Base-by-base conservation (phyloP, 2,113 vertebrate genomes). In the Dipodomys spectabilis region DNA sequence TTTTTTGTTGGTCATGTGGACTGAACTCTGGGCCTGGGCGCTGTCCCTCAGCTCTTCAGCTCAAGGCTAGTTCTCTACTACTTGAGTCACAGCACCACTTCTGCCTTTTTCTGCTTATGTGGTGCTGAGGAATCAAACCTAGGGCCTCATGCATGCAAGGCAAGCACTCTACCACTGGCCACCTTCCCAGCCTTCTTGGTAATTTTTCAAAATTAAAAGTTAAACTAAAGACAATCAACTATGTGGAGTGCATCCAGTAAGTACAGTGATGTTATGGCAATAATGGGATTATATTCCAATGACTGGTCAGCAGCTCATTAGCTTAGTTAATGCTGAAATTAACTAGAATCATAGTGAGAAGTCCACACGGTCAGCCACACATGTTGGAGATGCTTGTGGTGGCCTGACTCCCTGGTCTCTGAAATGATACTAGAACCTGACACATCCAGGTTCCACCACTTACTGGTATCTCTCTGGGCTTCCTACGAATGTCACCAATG, bases 201-300 rank as follows among this genome's bases (percentile, higher is more conserved):
- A 73, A 49, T 28, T 75, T 92, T 72, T 91, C 57, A 30, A 65
- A 91, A 65, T 81, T 57, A 57, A 85, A 91, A 64, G 30, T 69
- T 81, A 20, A 73, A 5, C 28, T 69, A 18, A 15, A 87, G n/a
- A 27, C 77, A 64, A 44, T 85, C 74, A 39, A 73, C 28, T n/a
- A 45, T 74, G 15, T 62, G 18, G 79, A 64, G 39, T 27, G 9
- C 22, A 39, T 73, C 81, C n/a, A 44, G 12, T 57, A 93, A 88
- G 72, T 44, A n/a, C 18, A 20, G 7, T 30, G 28, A 73, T 78
- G 28, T 49, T 86, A 8, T 49, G 86, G 85, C 2, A 62, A 19
- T 45, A 67, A 30, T 9, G 4, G 39, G 80, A 68, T 65, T 87
- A 44, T 53, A 44, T n/a, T 45, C 62, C 39, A 80, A 72, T 82